Base-by-base conservation (phyloP, 2,888 invertebrate genomes). In the Dryococelus australis region DNA sequence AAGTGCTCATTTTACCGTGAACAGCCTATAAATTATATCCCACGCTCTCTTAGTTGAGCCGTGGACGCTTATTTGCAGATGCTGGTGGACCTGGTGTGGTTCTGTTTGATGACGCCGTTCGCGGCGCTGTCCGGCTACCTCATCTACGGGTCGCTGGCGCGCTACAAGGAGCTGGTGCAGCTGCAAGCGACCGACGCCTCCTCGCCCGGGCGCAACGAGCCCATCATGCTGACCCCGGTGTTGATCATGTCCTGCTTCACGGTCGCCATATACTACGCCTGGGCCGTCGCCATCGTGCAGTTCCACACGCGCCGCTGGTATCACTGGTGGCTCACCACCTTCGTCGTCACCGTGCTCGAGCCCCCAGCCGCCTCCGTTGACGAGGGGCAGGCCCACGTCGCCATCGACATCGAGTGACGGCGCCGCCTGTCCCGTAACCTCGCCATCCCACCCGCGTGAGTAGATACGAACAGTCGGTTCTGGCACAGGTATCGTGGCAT, bases 61-160 rank as follows among this genome's bases (percentile, higher is more conserved):
- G 4, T 10, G 10, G 4, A 47, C 47, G 47, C 47, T 47, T 6
- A 35, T 16, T n/a, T 78, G 26, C 78, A 85, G 85, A n/a, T 85
- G 28, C n/a, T 85, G 35, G 78, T 43, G 65, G 85, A 85, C 65
- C 65, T 85, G 85, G 43, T n/a, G 28, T 78, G 53, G 65, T 78
- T 85, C 27, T 28, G 51, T 13, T 26, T 53, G 35, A 65, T 85
- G 65, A 85, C 85, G 26, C 85, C 85, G 35, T 53, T 85, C 35
- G 85, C 78, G 13, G 43, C 53, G 27, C 35, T 85, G 35, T 43
- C 85, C 5, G 85, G 28, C 24, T 78, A 85, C 28, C 65, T 53
- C 65, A 65, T 65, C 65, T 65, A 65, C 65, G 13, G 65, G 24
- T 65, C 65, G 65, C 65, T 65, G 65, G 3, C 20, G 24, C 65